Conservation (phyloP, 2,113 vertebrate species). For the Dipodomys ordii region DNA sequence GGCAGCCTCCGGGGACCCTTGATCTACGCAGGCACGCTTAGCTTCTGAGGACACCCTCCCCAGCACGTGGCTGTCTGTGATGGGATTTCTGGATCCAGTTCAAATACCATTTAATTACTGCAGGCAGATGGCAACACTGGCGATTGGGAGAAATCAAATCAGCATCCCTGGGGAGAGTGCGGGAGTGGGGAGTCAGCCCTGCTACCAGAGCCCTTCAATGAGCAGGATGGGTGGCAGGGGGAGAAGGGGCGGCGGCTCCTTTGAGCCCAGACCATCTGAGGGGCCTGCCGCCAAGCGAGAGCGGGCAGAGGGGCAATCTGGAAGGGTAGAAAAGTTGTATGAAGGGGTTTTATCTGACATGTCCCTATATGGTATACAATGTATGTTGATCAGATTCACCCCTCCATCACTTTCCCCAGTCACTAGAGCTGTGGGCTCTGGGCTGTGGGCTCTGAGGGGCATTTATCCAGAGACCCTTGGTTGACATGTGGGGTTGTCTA, state of each 20-base stretch:
- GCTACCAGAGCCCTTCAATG: neutral
- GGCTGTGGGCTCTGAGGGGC: neutral
- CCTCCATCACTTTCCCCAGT: too few species aligned
- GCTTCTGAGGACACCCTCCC: constrained; percentile 18
- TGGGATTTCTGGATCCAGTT: constrained; percentile 76
- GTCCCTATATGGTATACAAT: too few species aligned
- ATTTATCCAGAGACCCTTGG: neutral
- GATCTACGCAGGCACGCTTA: neutral
- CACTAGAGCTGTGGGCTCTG: neutral
- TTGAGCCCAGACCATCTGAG: neutral
- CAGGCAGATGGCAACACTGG: constrained; percentile 74
- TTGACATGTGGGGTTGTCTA: neutral
- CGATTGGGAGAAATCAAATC: constrained; percentile 86
- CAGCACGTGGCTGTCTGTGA: neutral
- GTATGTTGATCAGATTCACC: too few species aligned
- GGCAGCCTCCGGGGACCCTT: neutral
- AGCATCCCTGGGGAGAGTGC: constrained; percentile 73
- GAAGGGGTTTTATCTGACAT: too few species aligned
- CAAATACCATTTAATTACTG: constrained; percentile 87
- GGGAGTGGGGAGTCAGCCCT: neutral
- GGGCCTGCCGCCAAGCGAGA: neutral
- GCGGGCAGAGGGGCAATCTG: neutral
- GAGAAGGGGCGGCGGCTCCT: neutral
- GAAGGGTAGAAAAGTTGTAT: too few species aligned
- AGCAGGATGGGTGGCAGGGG: neutral